Evolutionary conservation across 2,888 invertebrate genomes (phyloP).

Genomic region (Sphaerophoria rueppellii): DNA sequence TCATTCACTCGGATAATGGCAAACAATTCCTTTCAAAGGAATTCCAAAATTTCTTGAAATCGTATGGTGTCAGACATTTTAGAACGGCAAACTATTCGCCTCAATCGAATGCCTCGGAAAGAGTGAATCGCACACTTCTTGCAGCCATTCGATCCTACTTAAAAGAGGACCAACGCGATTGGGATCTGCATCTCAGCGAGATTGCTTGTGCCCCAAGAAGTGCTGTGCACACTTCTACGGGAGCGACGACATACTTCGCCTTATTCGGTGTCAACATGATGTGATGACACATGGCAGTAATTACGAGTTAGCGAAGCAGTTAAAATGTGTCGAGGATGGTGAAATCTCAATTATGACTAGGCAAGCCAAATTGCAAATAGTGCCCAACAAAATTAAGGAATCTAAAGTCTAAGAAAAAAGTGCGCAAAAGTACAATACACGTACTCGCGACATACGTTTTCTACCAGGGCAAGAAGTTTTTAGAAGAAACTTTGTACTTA

Average conservation of each 20-base stretch:
- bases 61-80: background rate
- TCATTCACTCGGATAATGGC: slow-evolving; percentile 74
- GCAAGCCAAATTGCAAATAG: background rate
- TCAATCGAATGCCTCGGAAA: slow-evolving; percentile 76
- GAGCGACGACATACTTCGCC: slow-evolving; percentile 48
- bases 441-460: too few species aligned
- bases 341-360: background rate
- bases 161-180: slow-evolving; percentile 58
- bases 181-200: slow-evolving; percentile 58
- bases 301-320: background rate
- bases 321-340: background rate
- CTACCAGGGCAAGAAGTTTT: too few species aligned
- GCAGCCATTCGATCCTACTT: slow-evolving; percentile 75
- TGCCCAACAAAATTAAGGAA: too few species aligned
- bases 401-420: too few species aligned
- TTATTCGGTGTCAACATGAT: slow-evolving; percentile 32
- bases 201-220: slow-evolving; percentile 52
- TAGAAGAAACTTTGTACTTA: too few species aligned
- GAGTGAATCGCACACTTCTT: slow-evolving; percentile 76
- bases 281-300: background rate
- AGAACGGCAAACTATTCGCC: slow-evolving; percentile 58
- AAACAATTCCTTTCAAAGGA: slow-evolving; percentile 71
- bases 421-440: too few species aligned
- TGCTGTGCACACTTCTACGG: slow-evolving; percentile 38
- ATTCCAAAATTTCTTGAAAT: slow-evolving; percentile 53